phyloP scores from a whole-genome alignment of 2,113 vertebrate genomes.

The Tylochromis polylepis region DNA sequence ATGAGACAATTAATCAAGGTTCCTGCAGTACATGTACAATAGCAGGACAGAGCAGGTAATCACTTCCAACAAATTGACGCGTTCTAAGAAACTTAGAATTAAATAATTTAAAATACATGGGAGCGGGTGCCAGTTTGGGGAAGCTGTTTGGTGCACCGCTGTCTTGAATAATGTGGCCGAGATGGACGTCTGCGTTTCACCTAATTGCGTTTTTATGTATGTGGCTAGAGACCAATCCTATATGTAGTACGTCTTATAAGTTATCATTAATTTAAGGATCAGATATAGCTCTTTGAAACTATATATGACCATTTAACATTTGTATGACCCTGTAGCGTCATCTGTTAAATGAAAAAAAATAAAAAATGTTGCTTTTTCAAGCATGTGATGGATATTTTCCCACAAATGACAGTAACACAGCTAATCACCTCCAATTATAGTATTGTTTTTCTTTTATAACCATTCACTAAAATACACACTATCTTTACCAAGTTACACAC shows the following conservation, averaged over 20 bases:
- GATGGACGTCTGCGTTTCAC: neutral
- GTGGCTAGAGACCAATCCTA: neutral
- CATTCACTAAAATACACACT: neutral
- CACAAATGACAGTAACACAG: neutral
- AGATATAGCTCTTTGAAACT: neutral
- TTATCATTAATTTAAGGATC: neutral
- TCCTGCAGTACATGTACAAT: neutral
- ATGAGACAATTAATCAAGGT: neutral
- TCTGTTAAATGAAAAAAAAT: neutral
- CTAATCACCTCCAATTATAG: neutral
- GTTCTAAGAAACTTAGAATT: neutral
- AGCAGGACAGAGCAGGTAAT: neutral
- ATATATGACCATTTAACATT: neutral
- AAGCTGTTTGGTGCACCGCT: neutral
- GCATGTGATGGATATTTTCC: neutral
- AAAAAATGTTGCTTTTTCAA: neutral
- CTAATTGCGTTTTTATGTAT: neutral
- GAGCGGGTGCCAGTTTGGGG: neutral
- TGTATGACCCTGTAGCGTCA: neutral
- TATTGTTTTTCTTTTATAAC: neutral
- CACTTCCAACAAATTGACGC: neutral
- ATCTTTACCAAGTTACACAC: neutral
- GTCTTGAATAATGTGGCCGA: neutral
- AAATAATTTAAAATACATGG: neutral
- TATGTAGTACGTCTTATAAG: neutral